Base-by-base conservation (phyloP, 2,888 invertebrate species). In the Cheiracanthium punctorium region DNA sequence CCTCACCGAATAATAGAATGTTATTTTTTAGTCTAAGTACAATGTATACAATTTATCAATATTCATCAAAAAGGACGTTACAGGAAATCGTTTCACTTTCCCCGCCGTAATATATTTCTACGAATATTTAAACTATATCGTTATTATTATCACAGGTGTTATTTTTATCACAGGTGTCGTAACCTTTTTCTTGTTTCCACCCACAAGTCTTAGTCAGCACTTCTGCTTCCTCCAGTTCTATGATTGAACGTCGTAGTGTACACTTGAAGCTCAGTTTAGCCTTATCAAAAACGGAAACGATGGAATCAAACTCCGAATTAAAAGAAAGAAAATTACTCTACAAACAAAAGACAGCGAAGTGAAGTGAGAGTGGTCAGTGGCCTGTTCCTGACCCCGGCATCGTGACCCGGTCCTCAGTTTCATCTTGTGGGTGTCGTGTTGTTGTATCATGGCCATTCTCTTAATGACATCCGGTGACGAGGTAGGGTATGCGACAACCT, bases 381-480 rank as follows among this genome's bases (percentile, higher is more conserved):
- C 33, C 37, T 24, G 33, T 32, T 17, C 37, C 17, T 48, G 43
- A 24, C 37, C 28, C 37, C 28, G 20, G 28, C 10, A 24, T 70
- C 70, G 70, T 70, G 70, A 70, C 32, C 28, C 29, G 29, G 37
- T 24, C 30, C 37, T 30, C 1, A 58, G 70, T 70, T 82, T 82
- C 48, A 30, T 33, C 58, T 70, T 75, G 82, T 82, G 75, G 75
- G 75, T 82, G 81, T 41, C 81, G 74, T 82, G 75, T 82, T 52
- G 8, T 65, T 29, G 24, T 17, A 48, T 37, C 10, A 48, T 17
- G 28, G 43, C 12, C 32, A 7, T 52, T 52, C 67, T 67, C 65
- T 69, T 82, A 82, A 82, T 82, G 82, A 76, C 82, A 84, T 84
- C 82, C 82, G 82, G 82, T 84, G 76, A 28, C 29, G 33, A 70